Evolutionary conservation across 2,113 vertebrate genomes (phyloP).

Genomic region (Menidia beryllina): DNA sequence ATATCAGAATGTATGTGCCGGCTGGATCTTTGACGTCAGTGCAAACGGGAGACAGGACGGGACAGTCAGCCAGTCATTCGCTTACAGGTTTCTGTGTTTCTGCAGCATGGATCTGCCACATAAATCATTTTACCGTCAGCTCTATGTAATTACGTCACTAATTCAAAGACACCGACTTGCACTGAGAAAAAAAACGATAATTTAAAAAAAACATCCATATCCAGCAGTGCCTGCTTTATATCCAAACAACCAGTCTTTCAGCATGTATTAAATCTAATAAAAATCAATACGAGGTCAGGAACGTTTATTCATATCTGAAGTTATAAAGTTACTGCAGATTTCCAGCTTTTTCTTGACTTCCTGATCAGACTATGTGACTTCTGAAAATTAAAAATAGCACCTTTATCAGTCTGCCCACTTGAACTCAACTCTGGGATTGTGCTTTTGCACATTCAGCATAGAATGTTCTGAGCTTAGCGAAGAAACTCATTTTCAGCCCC

Average conservation of each 20-base stretch:
- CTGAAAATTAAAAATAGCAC: background rate
- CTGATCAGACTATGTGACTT: background rate
- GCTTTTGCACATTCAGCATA: too few relatives aligned
- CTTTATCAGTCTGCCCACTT: too few relatives aligned
- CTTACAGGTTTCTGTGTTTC: constrained; percentile 11
- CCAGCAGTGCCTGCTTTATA: background rate
- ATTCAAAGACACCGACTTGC: constrained; percentile 1
- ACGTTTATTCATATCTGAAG: constrained; percentile 9
- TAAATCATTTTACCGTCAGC: constrained; percentile 26
- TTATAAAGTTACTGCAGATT: background rate
- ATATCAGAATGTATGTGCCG: constrained; percentile 66
- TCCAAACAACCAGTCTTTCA: background rate
- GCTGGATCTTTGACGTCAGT: constrained; percentile 70
- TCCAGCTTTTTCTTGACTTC: background rate
- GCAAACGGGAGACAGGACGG: constrained; percentile 11
- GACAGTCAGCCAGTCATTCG: constrained; percentile 49
- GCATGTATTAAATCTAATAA: constrained; percentile 10
- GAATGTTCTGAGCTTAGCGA: too few relatives aligned
- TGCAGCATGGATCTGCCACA: constrained; percentile 11
- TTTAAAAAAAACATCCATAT: background rate
- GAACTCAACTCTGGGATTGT: too few relatives aligned
- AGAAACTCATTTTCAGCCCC: background rate
- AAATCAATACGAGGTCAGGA: background rate
- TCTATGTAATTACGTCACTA: background rate
- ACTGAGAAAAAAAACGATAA: background rate